These are phyloP conservation scores for Carlito syrichta DNA, from an alignment of 2,113 vertebrate species.

Conservation along the genomic window DNA sequence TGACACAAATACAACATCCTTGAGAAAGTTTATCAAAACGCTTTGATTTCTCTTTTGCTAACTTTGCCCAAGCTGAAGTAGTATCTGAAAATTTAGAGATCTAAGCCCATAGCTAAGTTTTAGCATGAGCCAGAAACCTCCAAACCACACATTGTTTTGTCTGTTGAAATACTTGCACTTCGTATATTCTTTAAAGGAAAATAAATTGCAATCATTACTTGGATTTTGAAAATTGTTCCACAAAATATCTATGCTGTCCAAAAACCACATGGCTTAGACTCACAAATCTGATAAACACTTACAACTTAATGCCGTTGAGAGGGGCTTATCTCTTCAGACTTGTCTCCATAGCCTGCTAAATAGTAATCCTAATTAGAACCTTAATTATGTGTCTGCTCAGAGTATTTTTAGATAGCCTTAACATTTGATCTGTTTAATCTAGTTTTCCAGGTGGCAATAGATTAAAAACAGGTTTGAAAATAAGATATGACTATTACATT, in stretches of 20 bases:
- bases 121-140: not conserved
- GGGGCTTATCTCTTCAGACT: constrained; percentile 75
- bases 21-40: not conserved
- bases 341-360: constrained; percentile 68
- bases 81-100: not conserved
- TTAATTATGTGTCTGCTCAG: constrained; percentile 78
- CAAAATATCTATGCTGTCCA: constrained; percentile 57
- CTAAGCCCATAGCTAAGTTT: not conserved
- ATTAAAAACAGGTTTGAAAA: constrained; percentile 83
- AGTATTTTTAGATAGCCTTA: constrained; percentile 82
- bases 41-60: not conserved
- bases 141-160: not conserved
- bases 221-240: constrained; percentile 63
- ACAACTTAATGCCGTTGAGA: constrained; percentile 73
- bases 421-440: constrained; percentile 83
- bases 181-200: constrained; percentile 60
- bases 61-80: rapidly evolving
- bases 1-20: rapidly evolving
- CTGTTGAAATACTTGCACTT: not conserved
- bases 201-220: constrained; percentile 44
- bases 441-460: constrained; percentile 84
- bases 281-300: constrained; percentile 69
- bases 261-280: constrained; percentile 69
- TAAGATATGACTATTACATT: constrained; percentile 80
- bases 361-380: constrained; percentile 79